These are phyloP conservation scores for Caenorhabditis inopinata DNA, from an alignment of 1,140 invertebrate genomes.

Conservation along the genomic window DNA sequence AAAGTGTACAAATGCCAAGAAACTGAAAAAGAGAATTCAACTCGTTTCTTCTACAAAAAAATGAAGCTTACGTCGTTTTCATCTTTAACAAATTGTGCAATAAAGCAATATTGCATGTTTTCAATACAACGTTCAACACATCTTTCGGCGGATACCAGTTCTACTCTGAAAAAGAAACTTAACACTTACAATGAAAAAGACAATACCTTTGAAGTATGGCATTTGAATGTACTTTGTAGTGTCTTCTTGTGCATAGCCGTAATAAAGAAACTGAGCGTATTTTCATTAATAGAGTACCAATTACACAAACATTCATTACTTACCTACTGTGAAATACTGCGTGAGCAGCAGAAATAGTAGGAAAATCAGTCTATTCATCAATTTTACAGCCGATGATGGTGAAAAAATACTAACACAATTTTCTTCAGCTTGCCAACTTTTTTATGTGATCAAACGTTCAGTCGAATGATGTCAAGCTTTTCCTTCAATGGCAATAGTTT, in stretches of 20 bases:
- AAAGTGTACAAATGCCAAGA: slow-evolving; percentile 10
- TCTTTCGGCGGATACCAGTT: slow-evolving; percentile 48
- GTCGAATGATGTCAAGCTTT: slow-evolving; percentile 1
- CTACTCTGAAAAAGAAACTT: slow-evolving; percentile 46
- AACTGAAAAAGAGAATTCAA: neutral
- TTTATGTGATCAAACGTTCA: neutral
- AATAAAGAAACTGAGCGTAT: slow-evolving; percentile 4
- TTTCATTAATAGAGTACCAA: neutral
- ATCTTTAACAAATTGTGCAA: slow-evolving; percentile 49
- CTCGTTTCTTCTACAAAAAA: neutral
- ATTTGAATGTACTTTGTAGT: slow-evolving; percentile 34
- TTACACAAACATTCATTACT: too few relatives aligned
- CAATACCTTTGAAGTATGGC: slow-evolving; percentile 35
- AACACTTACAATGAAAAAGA: neutral
- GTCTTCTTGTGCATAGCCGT: slow-evolving; percentile 17
- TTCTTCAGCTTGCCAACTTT: slow-evolving; percentile 16
- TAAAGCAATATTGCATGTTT: slow-evolving; percentile 50
- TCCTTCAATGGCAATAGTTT: slow-evolving; percentile 25
- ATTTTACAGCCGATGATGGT: neutral
- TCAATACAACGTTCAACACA: slow-evolving; percentile 59
- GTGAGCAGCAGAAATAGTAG: slow-evolving; percentile 8
- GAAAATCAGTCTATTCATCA: neutral
- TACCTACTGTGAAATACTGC: neutral
- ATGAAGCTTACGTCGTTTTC: neutral
- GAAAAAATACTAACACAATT: neutral